These are phyloP conservation scores for Meloidogyne chitwoodi DNA, from an alignment of 1,140 invertebrate species.

Conservation along the genomic window DNA sequence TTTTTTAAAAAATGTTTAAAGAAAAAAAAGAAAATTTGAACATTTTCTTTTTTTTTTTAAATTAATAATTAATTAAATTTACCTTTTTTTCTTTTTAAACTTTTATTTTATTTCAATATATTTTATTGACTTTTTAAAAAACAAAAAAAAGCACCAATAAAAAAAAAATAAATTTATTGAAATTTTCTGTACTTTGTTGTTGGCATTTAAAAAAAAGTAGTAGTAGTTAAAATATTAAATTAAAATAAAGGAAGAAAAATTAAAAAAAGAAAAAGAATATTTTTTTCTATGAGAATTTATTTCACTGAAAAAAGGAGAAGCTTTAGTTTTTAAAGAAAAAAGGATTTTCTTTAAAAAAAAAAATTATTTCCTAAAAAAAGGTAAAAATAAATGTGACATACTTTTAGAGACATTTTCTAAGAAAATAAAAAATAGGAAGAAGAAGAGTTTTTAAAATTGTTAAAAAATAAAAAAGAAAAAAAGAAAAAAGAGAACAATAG, in stretches of 20 bases:
- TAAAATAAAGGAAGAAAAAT: neutral
- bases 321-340: neutral
- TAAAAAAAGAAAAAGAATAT: neutral
- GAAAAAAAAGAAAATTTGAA: no score
- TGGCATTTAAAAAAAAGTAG: neutral
- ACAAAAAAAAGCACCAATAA: no score
- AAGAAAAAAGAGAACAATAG: neutral
- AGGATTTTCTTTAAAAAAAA: neutral
- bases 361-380: neutral
- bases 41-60: no score
- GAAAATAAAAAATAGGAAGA: neutral
- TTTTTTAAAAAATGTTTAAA: no score
- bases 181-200: neutral
- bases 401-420: neutral
- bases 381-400: neutral
- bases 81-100: neutral
- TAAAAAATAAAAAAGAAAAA: neutral
- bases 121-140: no score
- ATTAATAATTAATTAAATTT: no score
- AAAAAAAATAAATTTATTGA: neutral
- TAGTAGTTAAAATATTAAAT: neutral
- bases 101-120: no score
- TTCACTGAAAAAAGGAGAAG: neutral
- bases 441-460: neutral
- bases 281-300: neutral